Conservation (phyloP, 2,888 invertebrate genomes). For the Tortricodes alternella region DNA sequence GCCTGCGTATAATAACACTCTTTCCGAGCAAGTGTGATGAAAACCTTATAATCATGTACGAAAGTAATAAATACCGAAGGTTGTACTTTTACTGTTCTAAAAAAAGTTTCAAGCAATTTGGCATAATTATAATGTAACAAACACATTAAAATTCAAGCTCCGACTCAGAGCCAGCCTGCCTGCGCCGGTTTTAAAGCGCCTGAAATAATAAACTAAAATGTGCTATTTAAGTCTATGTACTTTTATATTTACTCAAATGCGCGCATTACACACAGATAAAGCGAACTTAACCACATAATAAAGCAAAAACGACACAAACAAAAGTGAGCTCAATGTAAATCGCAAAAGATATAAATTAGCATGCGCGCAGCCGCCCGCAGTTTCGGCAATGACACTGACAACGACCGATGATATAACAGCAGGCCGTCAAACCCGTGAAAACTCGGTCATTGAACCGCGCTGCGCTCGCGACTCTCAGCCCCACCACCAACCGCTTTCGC, state of each 20-base stretch:
- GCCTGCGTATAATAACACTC: no score
- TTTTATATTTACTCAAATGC: constrained; percentile 29
- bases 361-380: constrained; percentile 49
- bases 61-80: constrained; percentile 6
- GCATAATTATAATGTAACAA: constrained; percentile 25
- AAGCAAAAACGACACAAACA: constrained; percentile 41
- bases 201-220: constrained; percentile 25
- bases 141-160: constrained; percentile 26
- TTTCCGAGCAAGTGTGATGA: no score
- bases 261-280: constrained; percentile 27
- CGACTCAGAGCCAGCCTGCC: constrained; percentile 11
- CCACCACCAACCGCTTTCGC: constrained; percentile 65
- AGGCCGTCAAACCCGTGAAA: constrained; percentile 82
- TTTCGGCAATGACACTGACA: constrained; percentile 83
- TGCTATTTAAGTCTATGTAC: constrained; percentile 21
- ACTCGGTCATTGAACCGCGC: constrained; percentile 80
- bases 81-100: constrained; percentile 4
- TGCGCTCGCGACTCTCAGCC: constrained; percentile 55
- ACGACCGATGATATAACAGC: constrained; percentile 81
- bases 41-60: no score
- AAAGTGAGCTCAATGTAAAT: constrained; percentile 55
- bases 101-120: constrained; percentile 3
- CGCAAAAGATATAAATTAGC: constrained; percentile 65
- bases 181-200: constrained; percentile 25
- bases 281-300: constrained; percentile 25